A percentile compares a stretch with the other conserved stretches of the same genome.
Conservation (phyloP, 2,797 vertebrate species). For the Poeciliopsis paucimaculata region DNA sequence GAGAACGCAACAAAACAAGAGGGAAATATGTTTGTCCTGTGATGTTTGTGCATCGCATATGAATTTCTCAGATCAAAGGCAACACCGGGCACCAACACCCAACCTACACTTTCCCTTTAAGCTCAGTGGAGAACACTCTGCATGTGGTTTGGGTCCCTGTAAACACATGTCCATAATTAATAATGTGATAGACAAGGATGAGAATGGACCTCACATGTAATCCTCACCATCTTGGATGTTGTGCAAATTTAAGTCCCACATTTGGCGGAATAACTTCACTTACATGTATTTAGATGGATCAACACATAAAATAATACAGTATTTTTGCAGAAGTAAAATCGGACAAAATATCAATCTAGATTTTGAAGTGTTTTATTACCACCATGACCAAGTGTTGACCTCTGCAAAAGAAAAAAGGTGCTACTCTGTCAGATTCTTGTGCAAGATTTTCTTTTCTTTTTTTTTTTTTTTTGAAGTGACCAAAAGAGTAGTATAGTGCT, state of each 20-base stretch:
- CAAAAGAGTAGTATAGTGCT: constrained; percentile 34
- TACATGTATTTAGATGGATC: not conserved
- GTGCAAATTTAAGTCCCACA: constrained; percentile 34
- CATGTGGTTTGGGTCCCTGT: constrained; percentile 40
- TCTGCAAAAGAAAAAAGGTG: not conserved
- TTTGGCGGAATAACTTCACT: constrained; percentile 28
- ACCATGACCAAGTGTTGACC: not conserved
- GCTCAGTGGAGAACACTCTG: constrained; percentile 43
- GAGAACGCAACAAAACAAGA: constrained; percentile 12
- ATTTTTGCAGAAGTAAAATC: not conserved
- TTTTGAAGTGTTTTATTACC: not conserved
- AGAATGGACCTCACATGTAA: constrained; percentile 22
- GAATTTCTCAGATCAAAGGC: constrained; percentile 48
- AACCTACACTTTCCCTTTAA: constrained; percentile 59
- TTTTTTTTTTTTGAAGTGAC: not conserved
- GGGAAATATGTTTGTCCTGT: constrained; percentile 40
- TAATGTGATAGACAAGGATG: constrained; percentile 51
- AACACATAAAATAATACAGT: not conserved
- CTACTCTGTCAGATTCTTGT: constrained; percentile 18
- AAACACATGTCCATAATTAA: constrained; percentile 60
- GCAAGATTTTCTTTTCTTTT: not conserved
- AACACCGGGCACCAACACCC: constrained; percentile 30
- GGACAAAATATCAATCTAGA: not conserved
- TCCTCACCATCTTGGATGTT: constrained; percentile 37
- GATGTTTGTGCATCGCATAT: constrained; percentile 25